These are phyloP conservation scores for Decapterus maruadsi DNA, from an alignment of 2,797 vertebrate species.

Conservation along the genomic window DNA sequence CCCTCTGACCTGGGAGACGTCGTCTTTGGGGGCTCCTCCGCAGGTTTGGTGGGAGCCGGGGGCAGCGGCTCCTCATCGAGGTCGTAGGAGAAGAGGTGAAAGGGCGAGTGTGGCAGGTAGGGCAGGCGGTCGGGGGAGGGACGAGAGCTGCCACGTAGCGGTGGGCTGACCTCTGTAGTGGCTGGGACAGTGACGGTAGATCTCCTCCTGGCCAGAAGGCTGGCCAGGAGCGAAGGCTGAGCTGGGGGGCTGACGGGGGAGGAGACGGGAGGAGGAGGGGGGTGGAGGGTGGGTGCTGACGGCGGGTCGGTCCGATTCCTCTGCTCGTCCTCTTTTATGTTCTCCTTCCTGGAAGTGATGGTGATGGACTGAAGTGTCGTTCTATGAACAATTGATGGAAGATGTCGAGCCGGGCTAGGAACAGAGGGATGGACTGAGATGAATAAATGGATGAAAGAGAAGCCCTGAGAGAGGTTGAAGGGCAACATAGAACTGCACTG, in stretches of 20 bases:
- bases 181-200: constrained; percentile 79
- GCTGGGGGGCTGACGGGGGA: constrained; percentile 55
- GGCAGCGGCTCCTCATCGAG: constrained; percentile 86
- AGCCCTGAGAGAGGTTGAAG: not conserved
- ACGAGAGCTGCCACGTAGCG: constrained; percentile 78
- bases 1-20: constrained; percentile 73
- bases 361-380: constrained; percentile 76
- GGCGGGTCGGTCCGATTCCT: constrained; percentile 31
- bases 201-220: constrained; percentile 79
- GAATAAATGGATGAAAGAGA: constrained; percentile 38
- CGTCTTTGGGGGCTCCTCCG: constrained; percentile 56
- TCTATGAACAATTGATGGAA: constrained; percentile 60
- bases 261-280: constrained; percentile 10
- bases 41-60: constrained; percentile 40
- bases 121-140: constrained; percentile 87
- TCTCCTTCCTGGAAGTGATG: constrained; percentile 72
- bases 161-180: constrained; percentile 87
- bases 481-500: not conserved
- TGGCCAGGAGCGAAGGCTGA: constrained; percentile 79
- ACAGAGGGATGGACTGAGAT: constrained; percentile 60
- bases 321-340: constrained; percentile 53
- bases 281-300: not conserved
- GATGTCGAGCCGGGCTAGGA: constrained; percentile 56
- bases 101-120: constrained; percentile 93
- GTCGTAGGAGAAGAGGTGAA: constrained; percentile 97